phyloP scores from a whole-genome alignment of 2,797 vertebrate genomes.

The Todus mexicanus region DNA sequence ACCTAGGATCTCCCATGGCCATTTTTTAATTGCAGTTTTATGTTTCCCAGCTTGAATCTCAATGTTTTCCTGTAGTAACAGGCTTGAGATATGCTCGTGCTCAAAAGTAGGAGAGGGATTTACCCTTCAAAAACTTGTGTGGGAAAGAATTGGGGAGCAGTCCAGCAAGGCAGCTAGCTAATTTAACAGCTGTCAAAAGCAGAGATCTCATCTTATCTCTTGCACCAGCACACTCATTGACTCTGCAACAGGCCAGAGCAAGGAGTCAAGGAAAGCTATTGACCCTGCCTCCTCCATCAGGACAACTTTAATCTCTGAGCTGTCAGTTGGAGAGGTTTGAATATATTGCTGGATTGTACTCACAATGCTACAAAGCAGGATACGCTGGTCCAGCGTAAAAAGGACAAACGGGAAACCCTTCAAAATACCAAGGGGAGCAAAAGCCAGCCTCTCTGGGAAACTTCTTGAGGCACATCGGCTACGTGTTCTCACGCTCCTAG shows the following conservation, averaged over 20 bases:
- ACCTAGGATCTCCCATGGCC: not conserved
- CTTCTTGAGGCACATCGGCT: not conserved
- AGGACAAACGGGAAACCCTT: not conserved
- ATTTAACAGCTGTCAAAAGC: not conserved
- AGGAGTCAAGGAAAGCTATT: not conserved
- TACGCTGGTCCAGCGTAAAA: not conserved
- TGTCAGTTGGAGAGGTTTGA: not conserved
- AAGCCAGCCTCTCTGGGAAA: not conserved
- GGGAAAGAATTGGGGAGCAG: not conserved
- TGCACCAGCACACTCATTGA: not conserved
- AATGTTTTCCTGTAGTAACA: not conserved
- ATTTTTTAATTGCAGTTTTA: not conserved
- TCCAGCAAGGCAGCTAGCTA: not conserved
- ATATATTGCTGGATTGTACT: not conserved
- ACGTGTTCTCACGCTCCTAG: not conserved
- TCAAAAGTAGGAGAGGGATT: not conserved
- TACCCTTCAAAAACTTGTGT: not conserved
- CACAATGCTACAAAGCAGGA: not conserved
- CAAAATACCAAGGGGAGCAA: not conserved
- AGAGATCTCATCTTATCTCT: not conserved
- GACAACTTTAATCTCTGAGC: not conserved
- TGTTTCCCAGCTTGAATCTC: not conserved
- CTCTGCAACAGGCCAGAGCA: not conserved
- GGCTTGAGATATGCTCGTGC: not conserved
- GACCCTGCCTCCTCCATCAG: not conserved